phyloP scores from a whole-genome alignment of 1,140 invertebrate species.

The Drosophila trapezifrons region DNA sequence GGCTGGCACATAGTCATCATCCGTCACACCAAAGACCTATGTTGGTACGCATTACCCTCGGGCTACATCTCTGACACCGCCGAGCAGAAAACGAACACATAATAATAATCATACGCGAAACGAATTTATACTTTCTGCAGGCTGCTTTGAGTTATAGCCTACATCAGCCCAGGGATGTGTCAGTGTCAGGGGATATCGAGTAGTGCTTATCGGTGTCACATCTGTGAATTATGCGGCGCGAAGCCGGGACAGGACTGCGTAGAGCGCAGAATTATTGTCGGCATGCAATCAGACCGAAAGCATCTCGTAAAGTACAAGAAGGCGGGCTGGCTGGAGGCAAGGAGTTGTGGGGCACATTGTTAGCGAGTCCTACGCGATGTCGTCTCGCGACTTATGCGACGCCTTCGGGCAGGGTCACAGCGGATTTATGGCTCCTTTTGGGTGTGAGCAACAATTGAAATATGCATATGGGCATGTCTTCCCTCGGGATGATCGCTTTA shows the following conservation, averaged over 20 bases:
- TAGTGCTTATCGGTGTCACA: slow-evolving; percentile 54
- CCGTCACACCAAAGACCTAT: neutral
- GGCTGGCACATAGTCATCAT: slow-evolving; percentile 14
- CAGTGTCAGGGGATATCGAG: slow-evolving; percentile 23
- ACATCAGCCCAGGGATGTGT: slow-evolving; percentile 16
- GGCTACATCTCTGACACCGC: neutral
- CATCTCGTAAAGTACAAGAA: slow-evolving; percentile 57
- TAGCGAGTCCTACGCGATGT: slow-evolving; percentile 54
- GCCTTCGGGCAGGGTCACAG: slow-evolving; percentile 20
- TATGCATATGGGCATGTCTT: slow-evolving; percentile 6
- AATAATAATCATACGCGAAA: neutral
- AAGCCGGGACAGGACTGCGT: slow-evolving; percentile 19
- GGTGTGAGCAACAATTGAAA: slow-evolving; percentile 22
- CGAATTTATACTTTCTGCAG: neutral
- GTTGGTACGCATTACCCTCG: neutral
- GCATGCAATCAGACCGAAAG: slow-evolving; percentile 53
- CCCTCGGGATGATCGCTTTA: slow-evolving; percentile 16
- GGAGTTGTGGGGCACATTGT: slow-evolving; percentile 45
- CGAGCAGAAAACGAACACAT: slow-evolving; percentile 1
- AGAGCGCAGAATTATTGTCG: slow-evolving; percentile 51
- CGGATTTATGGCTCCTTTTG: slow-evolving; percentile 51
- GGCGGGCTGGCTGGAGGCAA: slow-evolving; percentile 17
- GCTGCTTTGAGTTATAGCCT: slow-evolving; percentile 15
- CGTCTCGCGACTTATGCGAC: slow-evolving; percentile 34
- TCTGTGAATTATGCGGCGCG: slow-evolving; percentile 48